phyloP scores from a whole-genome alignment of 2,113 vertebrate genomes.

The Paramormyrops kingsleyae region DNA sequence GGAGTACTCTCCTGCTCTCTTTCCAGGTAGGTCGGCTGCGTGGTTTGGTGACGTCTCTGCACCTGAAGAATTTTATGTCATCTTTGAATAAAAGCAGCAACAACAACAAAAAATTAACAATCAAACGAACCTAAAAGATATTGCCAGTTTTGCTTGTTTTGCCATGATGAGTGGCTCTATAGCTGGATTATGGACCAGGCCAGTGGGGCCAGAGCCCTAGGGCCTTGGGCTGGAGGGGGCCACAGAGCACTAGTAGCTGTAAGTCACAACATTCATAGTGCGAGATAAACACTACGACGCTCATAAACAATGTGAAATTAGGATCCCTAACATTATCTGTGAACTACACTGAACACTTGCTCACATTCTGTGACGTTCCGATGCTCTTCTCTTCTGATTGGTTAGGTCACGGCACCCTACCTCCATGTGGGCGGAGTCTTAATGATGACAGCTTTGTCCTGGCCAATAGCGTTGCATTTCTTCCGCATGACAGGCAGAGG shows the following conservation, averaged over 20 bases:
- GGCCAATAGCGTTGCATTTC: conserved; percentile 75
- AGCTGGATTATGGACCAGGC: background rate
- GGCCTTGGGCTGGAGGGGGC: background rate
- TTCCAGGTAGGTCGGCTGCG: conserved; percentile 64
- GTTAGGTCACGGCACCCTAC: conserved; percentile 75
- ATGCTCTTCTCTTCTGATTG: conserved; percentile 16
- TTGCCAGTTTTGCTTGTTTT: background rate
- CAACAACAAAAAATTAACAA: background rate
- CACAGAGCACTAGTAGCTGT: background rate
- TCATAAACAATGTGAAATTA: background rate
- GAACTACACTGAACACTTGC: background rate
- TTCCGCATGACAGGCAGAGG: conserved; percentile 72
- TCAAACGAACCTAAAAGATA: background rate
- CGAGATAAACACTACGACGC: background rate
- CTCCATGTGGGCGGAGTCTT: conserved; percentile 72
- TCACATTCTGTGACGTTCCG: background rate
- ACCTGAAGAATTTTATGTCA: background rate
- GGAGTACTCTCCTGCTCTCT: conserved; percentile 70
- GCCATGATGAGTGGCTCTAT: background rate
- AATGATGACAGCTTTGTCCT: conserved; percentile 69
- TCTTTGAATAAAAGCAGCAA: background rate
- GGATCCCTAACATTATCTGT: background rate
- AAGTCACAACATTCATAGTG: background rate
- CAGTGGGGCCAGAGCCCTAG: background rate
- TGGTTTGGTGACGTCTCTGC: background rate